Base-by-base conservation (phyloP, 1,140 invertebrate genomes). In the Temnothorax nylanderi region DNA sequence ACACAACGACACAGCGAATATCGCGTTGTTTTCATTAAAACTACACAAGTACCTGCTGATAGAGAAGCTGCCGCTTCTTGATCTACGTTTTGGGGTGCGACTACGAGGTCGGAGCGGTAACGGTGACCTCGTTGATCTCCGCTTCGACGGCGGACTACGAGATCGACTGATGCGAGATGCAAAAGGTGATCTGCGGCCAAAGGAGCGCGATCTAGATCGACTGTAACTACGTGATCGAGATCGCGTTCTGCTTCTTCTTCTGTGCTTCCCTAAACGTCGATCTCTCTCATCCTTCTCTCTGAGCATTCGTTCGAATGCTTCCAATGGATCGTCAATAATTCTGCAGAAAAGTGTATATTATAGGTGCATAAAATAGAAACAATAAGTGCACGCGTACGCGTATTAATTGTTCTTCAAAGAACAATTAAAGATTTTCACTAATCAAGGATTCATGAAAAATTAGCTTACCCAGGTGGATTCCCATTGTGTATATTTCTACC, bases 291-390 rank as follows among this genome's bases (percentile, higher is more conserved):
- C 98, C 95, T 98, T 98, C 93, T 98, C 98, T 85, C 97, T 96
- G 86, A 98, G 96, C 95, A 98, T 97, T 87, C 97, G 95, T 93
- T 98, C 97, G 94, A 98, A 99, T 69, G 97, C 97, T 93, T 98
- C 98, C 88, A 98, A 93, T 11, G 98, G 97, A 94, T 98, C 98
- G 91, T 98, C 97, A 72, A 97, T 97, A n/a, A 96, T 95, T 34
- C 97, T 97, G 90, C 60, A 95, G 92, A 85, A 76, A 74, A 76
- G 91, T 65, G 81, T 44, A 13, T 13, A 47, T 8, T n/a, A 16
- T 26, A 26, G 26, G 26, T 26, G 26, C 26, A 26, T 26, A 26
- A 54, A 26, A 54, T 11, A 7, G 26, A 34, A 41, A 21, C 8
- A 13, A 16, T 2, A 41, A 21, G 71, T 64, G 54, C 8, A 41